Base-by-base conservation (phyloP, 2,888 invertebrate species). In the Bombyx huttoni region DNA sequence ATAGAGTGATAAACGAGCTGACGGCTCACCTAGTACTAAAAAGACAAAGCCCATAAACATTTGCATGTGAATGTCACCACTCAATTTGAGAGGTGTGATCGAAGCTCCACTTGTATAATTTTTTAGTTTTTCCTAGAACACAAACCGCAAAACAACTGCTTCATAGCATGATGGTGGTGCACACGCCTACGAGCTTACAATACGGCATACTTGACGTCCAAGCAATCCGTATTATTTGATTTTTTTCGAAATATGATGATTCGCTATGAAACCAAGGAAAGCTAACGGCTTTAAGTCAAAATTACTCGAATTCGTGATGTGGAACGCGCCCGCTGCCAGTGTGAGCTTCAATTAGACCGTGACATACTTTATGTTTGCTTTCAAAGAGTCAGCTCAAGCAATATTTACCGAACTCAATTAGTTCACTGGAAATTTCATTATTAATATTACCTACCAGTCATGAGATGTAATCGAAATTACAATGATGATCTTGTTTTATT, bases 341-440 rank as follows among this genome's bases (percentile, higher is more conserved):
- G 59, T 62, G 60, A 66, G 62, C 64, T 75, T 71, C 75, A 83
- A 81, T 80, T 78, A 82, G 85, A 83, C 83, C 83, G 76, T 81
- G 78, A 81, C 83, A 81, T 67, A 75, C 72, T 76, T 80, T 67
- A 67, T 73, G 71, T 71, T 77, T 66, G 76, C 79, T 84, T 82
- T 82, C 79, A 66, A 75, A 74, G 75, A 61, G 65, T 65, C 62
- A 65, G 65, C 62, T 63, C 65, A 59, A 58, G 56, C 59, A 56
- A 60, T 55, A 60, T 58, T 56, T 54, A 48, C 56, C 57, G 56
- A 49, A 46, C 34, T 49, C 48, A 50, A 48, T 48, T 34, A 33
- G 24, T 14, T 48, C 33, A 48, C 48, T 33, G 48, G 3, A 12
- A 48, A 48, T 24, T 14, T 14, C 24, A 48, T 6, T 40, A 40